Conservation (phyloP, 2,888 invertebrate species). For the Drosophila atripex region DNA sequence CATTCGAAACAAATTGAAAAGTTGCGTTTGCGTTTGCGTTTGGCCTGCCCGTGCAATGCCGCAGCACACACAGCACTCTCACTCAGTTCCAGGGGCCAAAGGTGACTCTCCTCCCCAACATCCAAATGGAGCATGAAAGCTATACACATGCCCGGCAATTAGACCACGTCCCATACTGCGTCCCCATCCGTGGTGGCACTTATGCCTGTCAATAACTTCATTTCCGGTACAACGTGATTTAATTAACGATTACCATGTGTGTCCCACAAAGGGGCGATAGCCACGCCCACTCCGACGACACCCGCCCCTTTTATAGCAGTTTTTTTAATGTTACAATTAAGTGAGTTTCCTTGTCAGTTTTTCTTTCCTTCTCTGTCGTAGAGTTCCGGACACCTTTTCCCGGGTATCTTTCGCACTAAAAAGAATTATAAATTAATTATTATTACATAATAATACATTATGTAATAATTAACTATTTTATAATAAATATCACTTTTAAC, state of each 20-base stretch:
- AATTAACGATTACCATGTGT: constrained; percentile 69
- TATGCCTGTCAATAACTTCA: constrained; percentile 74
- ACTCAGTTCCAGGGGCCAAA: not conserved
- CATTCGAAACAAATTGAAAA: constrained; percentile 52
- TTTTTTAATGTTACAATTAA: constrained; percentile 62
- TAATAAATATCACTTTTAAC: too few species aligned
- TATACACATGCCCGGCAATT: constrained; percentile 53
- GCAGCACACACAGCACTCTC: not conserved
- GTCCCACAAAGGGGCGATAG: not conserved
- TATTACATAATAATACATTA: too few species aligned
- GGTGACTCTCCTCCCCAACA: constrained; percentile 1
- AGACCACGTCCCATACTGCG: constrained; percentile 57
- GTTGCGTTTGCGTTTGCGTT: constrained; percentile 53
- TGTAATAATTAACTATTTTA: too few species aligned
- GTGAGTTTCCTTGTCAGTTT: constrained; percentile 60
- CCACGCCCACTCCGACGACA: not conserved
- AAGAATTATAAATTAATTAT: too few species aligned
- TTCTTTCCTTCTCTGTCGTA: constrained; percentile 37
- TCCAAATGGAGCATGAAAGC: constrained; percentile 30
- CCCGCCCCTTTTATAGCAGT: not conserved
- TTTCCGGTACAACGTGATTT: constrained; percentile 75
- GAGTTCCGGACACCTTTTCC: not conserved
- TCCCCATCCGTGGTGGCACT: constrained; percentile 41
- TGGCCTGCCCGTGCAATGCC: constrained; percentile 25
- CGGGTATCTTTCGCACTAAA: too few species aligned